Evolutionary conservation across 2,113 vertebrate genomes (phyloP).

Genomic region (Aldabrachelys gigantea): DNA sequence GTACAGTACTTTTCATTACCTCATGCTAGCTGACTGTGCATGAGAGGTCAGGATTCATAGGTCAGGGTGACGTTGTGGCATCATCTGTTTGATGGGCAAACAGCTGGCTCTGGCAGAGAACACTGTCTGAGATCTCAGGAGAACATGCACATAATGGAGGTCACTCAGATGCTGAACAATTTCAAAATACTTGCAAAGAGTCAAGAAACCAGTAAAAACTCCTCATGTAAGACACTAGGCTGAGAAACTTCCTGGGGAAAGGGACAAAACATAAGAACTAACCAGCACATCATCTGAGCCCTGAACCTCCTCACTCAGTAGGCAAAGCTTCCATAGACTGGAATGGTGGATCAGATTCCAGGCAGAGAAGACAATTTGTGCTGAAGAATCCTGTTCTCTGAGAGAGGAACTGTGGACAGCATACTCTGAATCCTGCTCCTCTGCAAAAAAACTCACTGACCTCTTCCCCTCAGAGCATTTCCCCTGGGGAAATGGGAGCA

Average conservation of each 20-base stretch:
- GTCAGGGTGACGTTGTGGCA: neutral
- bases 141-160: neutral
- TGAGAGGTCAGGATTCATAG: neutral
- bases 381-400: neutral
- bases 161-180: neutral
- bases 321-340: neutral
- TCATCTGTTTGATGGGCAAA: neutral
- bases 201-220: neutral
- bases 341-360: neutral
- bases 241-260: neutral
- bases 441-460: neutral
- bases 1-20: neutral
- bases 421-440: neutral
- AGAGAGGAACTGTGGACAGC: neutral
- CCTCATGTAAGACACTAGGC: neutral
- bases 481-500: neutral
- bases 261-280: neutral
- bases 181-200: neutral
- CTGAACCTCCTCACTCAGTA: neutral
- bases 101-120: neutral
- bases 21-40: neutral
- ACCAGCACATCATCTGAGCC: neutral
- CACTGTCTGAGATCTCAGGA: neutral
- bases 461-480: neutral
- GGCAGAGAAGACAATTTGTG: neutral